Evolutionary conservation across 2,888 invertebrate genomes (phyloP), one percentile per base, ranked within the genome.

Genomic region (Dusona sp.): DNA sequence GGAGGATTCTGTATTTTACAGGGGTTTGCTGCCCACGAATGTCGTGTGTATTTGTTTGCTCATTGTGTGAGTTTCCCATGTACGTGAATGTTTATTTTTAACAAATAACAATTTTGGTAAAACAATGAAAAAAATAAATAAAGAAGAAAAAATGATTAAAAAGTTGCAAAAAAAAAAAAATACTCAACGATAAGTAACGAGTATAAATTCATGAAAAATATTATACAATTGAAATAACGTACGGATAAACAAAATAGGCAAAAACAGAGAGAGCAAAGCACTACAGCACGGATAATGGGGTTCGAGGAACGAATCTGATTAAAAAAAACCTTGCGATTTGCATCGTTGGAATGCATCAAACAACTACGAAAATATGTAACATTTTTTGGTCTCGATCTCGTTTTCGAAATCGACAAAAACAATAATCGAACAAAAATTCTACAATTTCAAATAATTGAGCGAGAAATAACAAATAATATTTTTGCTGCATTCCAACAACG

Each of bases 31-130:
- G 74, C 22, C 64, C 38, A 72, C 51, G 74, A 82, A 79, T 75
- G 79, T 73, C 77, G 65, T 82, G 82, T 85, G 78, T 79, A 64
- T 57, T 82, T 65, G 75, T 84, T 78, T 75, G 54, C 77, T 84
- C 75, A 61, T 74, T 75, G 79, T 84, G 84, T 79, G 64, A 57
- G 19, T 68, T 72, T 29, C 74, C 45, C 74, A 25, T 65, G 61
- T 64, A 67, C 38, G 45, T 61, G 57, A 45, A 65, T 22, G 68
- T 22, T 54, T 51, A 48, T 33, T 61, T 65, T n/a, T 45, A 7
- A 11, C 38, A 61, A 65, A 70, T 77, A 22, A 79, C 29, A 84
- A 70, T 48, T 77, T 48, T 74, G 57, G 36, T 45, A 48, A 85
- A 81, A 16, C 0, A 36, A 84, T 42, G 16, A 9, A 67, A 78